These are phyloP conservation scores for Alcis repandata DNA, from an alignment of 2,888 invertebrate genomes.

Conservation along the genomic window DNA sequence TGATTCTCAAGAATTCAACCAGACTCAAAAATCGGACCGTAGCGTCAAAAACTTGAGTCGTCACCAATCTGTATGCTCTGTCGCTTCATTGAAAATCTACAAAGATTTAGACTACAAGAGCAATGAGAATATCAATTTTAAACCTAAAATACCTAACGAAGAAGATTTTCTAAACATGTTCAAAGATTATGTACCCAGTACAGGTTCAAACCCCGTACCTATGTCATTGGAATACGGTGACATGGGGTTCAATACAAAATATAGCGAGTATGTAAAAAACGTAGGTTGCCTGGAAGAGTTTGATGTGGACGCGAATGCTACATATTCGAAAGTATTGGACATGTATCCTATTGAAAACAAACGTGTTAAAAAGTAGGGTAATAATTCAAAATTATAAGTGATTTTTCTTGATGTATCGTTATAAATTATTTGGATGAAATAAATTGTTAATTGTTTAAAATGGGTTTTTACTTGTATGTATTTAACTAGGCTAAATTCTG, in stretches of 20 bases:
- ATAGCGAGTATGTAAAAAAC: conserved; percentile 63
- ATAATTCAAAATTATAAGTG: conserved; percentile 21
- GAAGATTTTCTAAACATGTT: conserved; percentile 65
- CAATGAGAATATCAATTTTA: conserved; percentile 52
- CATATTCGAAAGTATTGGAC: conserved; percentile 53
- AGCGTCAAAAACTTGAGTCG: conserved; percentile 51
- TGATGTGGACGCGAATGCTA: conserved; percentile 51
- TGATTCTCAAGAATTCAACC: conserved; percentile 38
- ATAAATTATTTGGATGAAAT: neutral
- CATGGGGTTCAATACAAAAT: conserved; percentile 70
- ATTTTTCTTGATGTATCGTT: neutral
- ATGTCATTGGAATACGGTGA: conserved; percentile 71
- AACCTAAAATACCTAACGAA: conserved; percentile 58
- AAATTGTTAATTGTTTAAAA: neutral
- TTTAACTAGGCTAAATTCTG: too few relatives aligned
- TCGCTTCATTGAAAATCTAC: conserved; percentile 66
- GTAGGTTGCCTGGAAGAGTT: conserved; percentile 45
- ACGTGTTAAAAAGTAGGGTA: conserved; percentile 38
- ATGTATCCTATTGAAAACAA: conserved; percentile 70
- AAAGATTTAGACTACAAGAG: conserved; percentile 72
- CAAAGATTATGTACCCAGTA: conserved; percentile 35
- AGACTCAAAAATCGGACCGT: conserved; percentile 41
- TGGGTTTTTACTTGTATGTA: neutral
- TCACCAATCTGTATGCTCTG: conserved; percentile 62
- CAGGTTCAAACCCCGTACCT: conserved; percentile 46